Evolutionary conservation across 2,888 invertebrate species (phyloP), one percentile per base, ranked within the genome.

Genomic region (Willowsia nigromaculata): DNA sequence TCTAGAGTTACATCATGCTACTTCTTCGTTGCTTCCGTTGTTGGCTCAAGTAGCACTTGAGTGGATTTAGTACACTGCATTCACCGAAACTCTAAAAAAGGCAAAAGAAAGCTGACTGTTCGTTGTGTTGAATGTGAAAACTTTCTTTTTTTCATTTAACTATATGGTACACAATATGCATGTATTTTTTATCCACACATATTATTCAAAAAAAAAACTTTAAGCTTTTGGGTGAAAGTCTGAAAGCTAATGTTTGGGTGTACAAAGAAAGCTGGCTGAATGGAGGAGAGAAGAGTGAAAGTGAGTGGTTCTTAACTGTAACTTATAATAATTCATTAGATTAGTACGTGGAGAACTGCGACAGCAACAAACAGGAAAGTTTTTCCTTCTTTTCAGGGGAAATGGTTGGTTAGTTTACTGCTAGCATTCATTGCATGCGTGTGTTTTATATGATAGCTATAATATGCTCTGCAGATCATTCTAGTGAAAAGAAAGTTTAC

Each of bases 241-340:
- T 25, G 5, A 11, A 65, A 68, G 68, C 68, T 68, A 68, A 68
- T 68, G 22, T 40, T n/a, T 62, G 15, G 15, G 15, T 59, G 62
- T 4, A 65, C 22, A 47, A 13, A n/a, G 43, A 43, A 22, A 25
- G 40, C 47, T 71, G 43, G 27, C 0, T 71, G 43, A 71, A 71
- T 40, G 68, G 40, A 13, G n/a, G 25, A 71, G 47, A 15, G 68
- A 22, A 65, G 33, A 65, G 33, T 65, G 33, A 65, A 65, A 71
- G 71, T 71, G 40, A 43, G 40, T 71, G 71, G 71, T 71, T 71
- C 71, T 71, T 71, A 71, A 71, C 71, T 71, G 43, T 71, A 71
- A 71, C 71, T 71, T 47, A 25, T 71, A 71, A 71, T 71, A 71
- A 71, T 71, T 71, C 71, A 71, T 71, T 71, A 71, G 71, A 47